A percentile compares a stretch with the other conserved stretches of the same genome.
phyloP scores from a whole-genome alignment of 2,888 invertebrate species.

The Torymus tubicola region DNA sequence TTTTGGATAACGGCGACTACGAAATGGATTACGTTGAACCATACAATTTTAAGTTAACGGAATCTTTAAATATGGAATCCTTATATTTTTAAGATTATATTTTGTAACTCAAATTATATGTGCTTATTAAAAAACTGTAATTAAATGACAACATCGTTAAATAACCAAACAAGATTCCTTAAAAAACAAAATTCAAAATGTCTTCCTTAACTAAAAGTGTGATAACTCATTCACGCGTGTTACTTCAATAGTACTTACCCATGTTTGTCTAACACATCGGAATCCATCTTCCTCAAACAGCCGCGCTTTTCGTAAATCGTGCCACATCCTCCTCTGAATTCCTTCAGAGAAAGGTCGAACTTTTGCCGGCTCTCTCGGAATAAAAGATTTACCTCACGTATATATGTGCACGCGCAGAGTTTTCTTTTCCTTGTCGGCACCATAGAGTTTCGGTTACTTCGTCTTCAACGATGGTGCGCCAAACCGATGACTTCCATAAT shows the following conservation, averaged over 20 bases:
- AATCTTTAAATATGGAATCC: neutral
- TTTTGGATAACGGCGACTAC: neutral
- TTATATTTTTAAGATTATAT: too few species aligned
- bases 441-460: too few species aligned
- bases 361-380: conserved; percentile 20
- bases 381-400: conserved; percentile 20
- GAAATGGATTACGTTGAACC: neutral
- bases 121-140: too few species aligned
- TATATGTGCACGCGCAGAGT: neutral
- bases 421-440: neutral
- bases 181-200: too few species aligned
- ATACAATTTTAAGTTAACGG: conserved; percentile 13
- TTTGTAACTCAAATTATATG: too few species aligned
- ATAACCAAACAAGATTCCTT: too few species aligned
- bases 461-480: too few species aligned
- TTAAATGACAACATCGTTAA: too few species aligned
- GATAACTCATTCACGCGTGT: neutral
- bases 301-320: conserved; percentile 14
- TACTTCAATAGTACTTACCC: neutral
- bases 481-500: neutral
- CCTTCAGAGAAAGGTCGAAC: conserved; percentile 32
- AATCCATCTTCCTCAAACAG: neutral
- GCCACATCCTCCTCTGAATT: conserved; percentile 24
- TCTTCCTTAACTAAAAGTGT: too few species aligned
- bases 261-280: neutral